Base-by-base conservation (phyloP, 2,113 vertebrate species). In the Uropsilus gracilis region DNA sequence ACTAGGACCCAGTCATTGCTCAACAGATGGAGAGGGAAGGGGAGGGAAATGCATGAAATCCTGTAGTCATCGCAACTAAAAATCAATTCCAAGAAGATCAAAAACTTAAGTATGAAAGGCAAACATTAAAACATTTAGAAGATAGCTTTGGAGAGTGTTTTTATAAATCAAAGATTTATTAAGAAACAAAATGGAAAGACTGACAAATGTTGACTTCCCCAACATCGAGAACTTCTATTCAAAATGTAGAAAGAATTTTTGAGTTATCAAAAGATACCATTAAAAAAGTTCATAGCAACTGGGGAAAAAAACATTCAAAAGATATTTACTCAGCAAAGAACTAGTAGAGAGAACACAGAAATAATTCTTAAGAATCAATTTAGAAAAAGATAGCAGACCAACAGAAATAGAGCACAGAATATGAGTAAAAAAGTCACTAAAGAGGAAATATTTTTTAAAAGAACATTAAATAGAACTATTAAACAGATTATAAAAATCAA, bases 171-270 rank as follows among this genome's bases (percentile, higher is more conserved):
- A 86, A 69, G 22, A 30, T 42, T 71, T 66, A 48, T 90, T 90
- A 53, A 77, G 13, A 81, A 20, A 46, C 24, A 59, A 44, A 81
- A 80, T 48, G 16, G 80, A 37, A 64, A 44, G 18, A 44, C 2
- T 53, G 39, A 84, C 55, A 64, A 82, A 84, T 50, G 28, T 37
- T 57, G 32, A 83, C 61, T 64, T 30, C 30, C 84, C 61, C 84
- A 37, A 90, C 87, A 75, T 87, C 66, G 85, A 81, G 90, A 83
- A 44, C 37, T 75, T 87, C 44, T 68, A 6, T 64, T 83, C 30
- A 96, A 84, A 82, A 94, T 44, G 18, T 42, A 37, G 71, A 55
- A 46, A 72, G 50, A 11, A 64, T 16, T 32, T 72, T 24, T 46
- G 76, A 76, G 20, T 78, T 85, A 64, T 39, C 44, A 28, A 81